These are phyloP conservation scores for Acanthoscelides obtectus DNA, from an alignment of 2,888 invertebrate genomes.

Conservation along the genomic window DNA sequence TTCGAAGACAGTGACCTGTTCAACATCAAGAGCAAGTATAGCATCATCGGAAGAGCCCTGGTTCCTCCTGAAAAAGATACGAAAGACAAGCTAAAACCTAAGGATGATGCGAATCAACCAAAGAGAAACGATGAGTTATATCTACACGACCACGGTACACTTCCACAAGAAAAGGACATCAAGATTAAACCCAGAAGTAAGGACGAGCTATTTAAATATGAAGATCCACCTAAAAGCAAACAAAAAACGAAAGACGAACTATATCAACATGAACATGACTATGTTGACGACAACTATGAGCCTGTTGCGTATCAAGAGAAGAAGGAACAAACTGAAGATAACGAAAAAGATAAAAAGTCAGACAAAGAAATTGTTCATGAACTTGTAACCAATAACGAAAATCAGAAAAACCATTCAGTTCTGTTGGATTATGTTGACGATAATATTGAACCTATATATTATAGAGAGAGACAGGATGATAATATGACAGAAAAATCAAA, in stretches of 20 bases:
- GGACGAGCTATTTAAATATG: too few species aligned
- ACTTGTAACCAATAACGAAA: not conserved
- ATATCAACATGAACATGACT: conserved; percentile 26
- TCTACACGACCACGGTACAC: not conserved
- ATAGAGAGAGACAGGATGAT: conserved; percentile 6
- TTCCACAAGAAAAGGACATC: too few species aligned
- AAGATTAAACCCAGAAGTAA: too few species aligned
- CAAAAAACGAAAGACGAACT: not conserved
- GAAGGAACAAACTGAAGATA: conserved; percentile 3
- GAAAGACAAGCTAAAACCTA: not conserved
- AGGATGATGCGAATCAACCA: not conserved
- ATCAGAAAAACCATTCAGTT: conserved; percentile 8
- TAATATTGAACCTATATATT: conserved; percentile 21
- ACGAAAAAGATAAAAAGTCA: conserved; percentile 7
- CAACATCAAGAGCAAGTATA: conserved; percentile 25
- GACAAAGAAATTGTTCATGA: not conserved
- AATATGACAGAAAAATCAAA: not conserved
- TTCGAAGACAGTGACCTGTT: conserved; percentile 22
- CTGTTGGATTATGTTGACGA: conserved; percentile 16
- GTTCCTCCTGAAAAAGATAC: not conserved
- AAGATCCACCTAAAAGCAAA: not conserved
- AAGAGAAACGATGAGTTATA: too few species aligned
- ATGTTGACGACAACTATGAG: conserved; percentile 43
- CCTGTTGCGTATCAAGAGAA: conserved; percentile 15
- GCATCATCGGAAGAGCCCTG: conserved; percentile 23